Evolutionary conservation across 1,140 invertebrate species (phyloP).

Genomic region (Gryon sp.): DNA sequence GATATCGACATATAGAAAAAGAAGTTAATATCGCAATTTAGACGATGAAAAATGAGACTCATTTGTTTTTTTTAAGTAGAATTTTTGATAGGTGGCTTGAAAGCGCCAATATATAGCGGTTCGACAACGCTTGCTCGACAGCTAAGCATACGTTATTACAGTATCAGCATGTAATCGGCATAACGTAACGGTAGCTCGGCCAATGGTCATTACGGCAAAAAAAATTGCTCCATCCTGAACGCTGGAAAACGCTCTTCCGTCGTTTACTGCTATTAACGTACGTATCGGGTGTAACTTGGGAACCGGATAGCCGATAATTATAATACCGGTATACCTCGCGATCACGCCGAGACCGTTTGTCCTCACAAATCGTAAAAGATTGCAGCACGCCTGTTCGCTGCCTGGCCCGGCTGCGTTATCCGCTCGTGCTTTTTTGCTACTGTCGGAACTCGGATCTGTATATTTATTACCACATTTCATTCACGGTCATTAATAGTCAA

Average conservation of each 20-base stretch:
- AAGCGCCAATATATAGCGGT: slow-evolving; percentile 43
- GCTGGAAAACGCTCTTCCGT: slow-evolving; percentile 60
- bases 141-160: slow-evolving; percentile 59
- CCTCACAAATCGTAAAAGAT: slow-evolving; percentile 58
- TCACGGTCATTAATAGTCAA: slow-evolving; percentile 12
- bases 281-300: slow-evolving; percentile 61
- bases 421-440: slow-evolving; percentile 35
- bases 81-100: too few relatives aligned
- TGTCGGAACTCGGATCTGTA: slow-evolving; percentile 28
- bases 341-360: slow-evolving; percentile 52
- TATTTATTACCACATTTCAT: slow-evolving; percentile 46
- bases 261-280: slow-evolving; percentile 55
- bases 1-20: too few relatives aligned
- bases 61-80: too few relatives aligned
- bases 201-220: slow-evolving; percentile 49
- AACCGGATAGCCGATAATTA: slow-evolving; percentile 64
- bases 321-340: slow-evolving; percentile 57
- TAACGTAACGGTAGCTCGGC: slow-evolving; percentile 62
- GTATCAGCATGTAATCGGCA: slow-evolving; percentile 58
- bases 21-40: too few relatives aligned
- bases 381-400: slow-evolving; percentile 26
- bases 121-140: slow-evolving; percentile 38
- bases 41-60: too few relatives aligned
- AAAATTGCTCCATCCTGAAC: slow-evolving; percentile 53
- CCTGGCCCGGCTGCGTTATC: slow-evolving; percentile 33